phyloP scores from a whole-genome alignment of 2,113 vertebrate species.

The Paedocypris sp. region DNA sequence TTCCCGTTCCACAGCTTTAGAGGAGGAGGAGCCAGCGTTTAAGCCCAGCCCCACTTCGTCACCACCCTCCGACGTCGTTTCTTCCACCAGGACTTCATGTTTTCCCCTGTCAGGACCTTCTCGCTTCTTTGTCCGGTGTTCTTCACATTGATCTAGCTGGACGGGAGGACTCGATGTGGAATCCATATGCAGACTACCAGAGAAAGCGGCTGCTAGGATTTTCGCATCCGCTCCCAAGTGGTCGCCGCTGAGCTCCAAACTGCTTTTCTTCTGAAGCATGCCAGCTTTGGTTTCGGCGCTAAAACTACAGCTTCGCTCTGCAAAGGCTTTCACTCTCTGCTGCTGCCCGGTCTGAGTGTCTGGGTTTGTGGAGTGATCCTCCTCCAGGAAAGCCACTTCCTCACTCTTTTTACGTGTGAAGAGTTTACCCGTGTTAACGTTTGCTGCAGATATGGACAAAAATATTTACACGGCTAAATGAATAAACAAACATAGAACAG shows the following conservation, averaged over 20 bases:
- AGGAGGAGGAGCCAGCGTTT: conserved; percentile 15
- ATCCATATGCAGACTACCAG: conserved; percentile 51
- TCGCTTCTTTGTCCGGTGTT: background rate
- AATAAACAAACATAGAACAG: too few relatives aligned
- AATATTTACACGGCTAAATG: background rate
- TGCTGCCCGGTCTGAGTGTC: conserved; percentile 64
- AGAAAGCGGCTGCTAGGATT: conserved; percentile 80
- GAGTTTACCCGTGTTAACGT: conserved; percentile 53
- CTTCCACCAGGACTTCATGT: conserved; percentile 41
- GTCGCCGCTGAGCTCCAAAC: conserved; percentile 70
- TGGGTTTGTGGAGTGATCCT: conserved; percentile 32
- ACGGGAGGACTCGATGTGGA: conserved; percentile 16
- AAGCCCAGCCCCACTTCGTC: conserved; percentile 4
- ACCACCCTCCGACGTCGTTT: background rate
- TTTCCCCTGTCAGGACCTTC: background rate
- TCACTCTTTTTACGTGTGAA: conserved; percentile 64
- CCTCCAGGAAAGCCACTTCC: conserved; percentile 55
- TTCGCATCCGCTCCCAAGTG: conserved; percentile 92
- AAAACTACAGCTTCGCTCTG: conserved; percentile 90
- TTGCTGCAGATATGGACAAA: conserved; percentile 38
- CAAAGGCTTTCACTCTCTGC: conserved; percentile 75
- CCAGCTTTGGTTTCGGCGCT: conserved; percentile 80
- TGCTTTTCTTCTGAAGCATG: conserved; percentile 80
- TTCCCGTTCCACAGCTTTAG: conserved; percentile 64
- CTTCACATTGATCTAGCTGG: background rate